A percentile compares a stretch with the other conserved stretches of the same genome.
phyloP scores from a whole-genome alignment of 2,797 vertebrate genomes.

The Clarias pachynema region DNA sequence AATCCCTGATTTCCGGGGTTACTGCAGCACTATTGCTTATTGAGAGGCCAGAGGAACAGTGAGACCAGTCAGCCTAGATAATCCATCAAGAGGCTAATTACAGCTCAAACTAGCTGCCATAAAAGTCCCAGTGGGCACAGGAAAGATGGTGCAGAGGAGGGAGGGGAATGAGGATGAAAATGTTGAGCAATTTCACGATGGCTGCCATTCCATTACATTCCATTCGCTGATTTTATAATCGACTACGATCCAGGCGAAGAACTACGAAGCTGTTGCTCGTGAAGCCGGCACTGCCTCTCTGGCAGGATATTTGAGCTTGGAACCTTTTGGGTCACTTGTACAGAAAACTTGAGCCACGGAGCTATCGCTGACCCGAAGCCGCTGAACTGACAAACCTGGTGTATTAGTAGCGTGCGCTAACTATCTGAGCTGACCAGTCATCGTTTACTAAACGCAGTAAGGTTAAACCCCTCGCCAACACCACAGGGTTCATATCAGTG shows the following conservation, averaged over 20 bases:
- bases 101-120: slow-evolving; percentile 19
- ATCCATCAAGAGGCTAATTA: slow-evolving; percentile 44
- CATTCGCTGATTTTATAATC: neutral
- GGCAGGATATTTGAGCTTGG: neutral
- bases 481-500: neutral
- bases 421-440: neutral
- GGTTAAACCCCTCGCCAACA: neutral
- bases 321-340: neutral
- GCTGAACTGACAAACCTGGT: neutral
- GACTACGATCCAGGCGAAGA: neutral
- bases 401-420: neutral
- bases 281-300: neutral
- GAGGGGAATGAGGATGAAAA: neutral
- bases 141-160: neutral
- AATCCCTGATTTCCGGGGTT: neutral
- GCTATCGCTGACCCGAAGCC: neutral
- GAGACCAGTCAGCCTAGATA: slow-evolving; percentile 9
- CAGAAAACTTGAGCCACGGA: neutral
- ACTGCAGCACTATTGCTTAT: neutral
- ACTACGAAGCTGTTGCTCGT: neutral
- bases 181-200: neutral
- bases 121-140: slow-evolving; percentile 23
- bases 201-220: neutral
- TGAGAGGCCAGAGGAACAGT: slow-evolving; percentile 16
- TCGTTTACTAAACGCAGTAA: neutral